A percentile compares a stretch with the other conserved stretches of the same genome.
Conservation (phyloP, 2,888 invertebrate species). For the Apamea anceps region DNA sequence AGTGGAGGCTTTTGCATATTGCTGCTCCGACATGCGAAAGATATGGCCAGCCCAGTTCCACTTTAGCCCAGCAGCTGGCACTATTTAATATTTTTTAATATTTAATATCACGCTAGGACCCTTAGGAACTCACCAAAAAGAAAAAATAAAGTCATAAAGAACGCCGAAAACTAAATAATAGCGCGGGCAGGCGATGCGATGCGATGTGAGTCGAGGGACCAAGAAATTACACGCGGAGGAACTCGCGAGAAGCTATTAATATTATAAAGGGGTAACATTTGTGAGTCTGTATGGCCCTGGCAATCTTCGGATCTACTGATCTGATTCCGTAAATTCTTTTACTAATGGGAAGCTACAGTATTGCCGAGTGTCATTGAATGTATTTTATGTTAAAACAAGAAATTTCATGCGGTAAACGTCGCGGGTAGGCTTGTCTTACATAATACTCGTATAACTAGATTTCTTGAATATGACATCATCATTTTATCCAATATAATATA, state of each 20-base stretch:
- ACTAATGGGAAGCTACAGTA: neutral
- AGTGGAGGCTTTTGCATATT: too few species aligned
- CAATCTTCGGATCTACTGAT: neutral
- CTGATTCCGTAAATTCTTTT: neutral
- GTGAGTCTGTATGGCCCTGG: neutral
- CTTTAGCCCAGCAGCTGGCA: too few species aligned
- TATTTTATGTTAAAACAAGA: neutral
- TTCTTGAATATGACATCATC: conserved; percentile 10
- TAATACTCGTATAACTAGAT: neutral
- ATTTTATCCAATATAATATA: neutral
- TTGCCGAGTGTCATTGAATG: neutral
- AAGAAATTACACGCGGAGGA: too few species aligned
- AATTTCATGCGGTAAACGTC: neutral
- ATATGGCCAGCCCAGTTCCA: too few species aligned
- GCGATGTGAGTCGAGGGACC: too few species aligned
- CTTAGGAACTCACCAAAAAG: neutral
- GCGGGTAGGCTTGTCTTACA: neutral
- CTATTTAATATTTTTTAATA: too few species aligned
- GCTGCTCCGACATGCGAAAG: too few species aligned
- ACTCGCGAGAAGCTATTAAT: neutral
- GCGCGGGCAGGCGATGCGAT: too few species aligned
- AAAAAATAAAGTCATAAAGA: too few species aligned
- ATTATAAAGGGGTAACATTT: neutral
- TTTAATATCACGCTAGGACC: neutral
- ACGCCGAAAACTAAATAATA: too few species aligned